Conservation (phyloP, 2,797 vertebrate species). For the Gymnodraco acuticeps region DNA sequence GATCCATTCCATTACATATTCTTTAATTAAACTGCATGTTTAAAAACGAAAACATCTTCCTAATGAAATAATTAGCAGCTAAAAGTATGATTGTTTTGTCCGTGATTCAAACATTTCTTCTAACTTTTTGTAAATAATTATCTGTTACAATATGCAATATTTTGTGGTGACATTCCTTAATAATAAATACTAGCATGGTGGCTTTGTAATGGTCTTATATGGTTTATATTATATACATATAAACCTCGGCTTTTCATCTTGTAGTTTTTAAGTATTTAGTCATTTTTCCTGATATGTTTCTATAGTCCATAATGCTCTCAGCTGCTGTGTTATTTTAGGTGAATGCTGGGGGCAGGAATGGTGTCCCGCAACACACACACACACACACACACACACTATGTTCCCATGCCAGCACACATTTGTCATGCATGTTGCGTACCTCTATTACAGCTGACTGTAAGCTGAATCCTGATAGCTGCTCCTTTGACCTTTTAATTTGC, state of each 20-base stretch:
- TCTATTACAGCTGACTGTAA: slow-evolving; percentile 1
- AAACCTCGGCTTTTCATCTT: background rate
- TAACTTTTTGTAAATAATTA: background rate
- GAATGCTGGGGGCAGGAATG: slow-evolving; percentile 19
- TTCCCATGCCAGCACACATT: slow-evolving; percentile 14
- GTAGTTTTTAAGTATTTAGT: background rate
- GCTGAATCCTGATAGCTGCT: slow-evolving; percentile 10
- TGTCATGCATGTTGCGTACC: slow-evolving; percentile 23
- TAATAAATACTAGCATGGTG: background rate
- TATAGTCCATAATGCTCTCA: slow-evolving; percentile 25
- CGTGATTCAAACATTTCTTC: background rate
- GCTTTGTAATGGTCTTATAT: background rate
- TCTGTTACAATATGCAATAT: background rate
- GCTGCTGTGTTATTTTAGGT: slow-evolving; percentile 46
- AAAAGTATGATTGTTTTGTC: background rate
- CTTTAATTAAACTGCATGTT: slow-evolving; percentile 9
- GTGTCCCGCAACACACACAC: background rate
- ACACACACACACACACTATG: slow-evolving; percentile 7
- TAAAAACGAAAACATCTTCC: background rate
- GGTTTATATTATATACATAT: background rate
- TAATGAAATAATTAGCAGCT: background rate
- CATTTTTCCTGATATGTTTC: slow-evolving; percentile 2
- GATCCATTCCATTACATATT: background rate
- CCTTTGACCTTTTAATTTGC: background rate
- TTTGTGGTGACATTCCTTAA: background rate